A percentile compares a stretch with the other conserved stretches of the same genome.
Conservation (phyloP, 2,113 vertebrate species). For the Siniperca chuatsi region DNA sequence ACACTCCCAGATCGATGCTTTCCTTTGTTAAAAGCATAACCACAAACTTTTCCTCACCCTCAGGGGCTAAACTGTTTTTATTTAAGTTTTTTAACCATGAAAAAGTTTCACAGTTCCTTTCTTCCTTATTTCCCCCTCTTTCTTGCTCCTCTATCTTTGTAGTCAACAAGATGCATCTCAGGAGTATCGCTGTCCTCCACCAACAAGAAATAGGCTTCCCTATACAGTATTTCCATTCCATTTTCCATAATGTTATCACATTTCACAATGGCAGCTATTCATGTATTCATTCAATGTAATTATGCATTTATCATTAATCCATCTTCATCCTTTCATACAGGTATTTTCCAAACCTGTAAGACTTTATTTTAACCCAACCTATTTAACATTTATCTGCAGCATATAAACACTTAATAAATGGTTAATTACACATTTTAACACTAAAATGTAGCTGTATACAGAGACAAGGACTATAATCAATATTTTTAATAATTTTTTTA, state of each 20-base stretch:
- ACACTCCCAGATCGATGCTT: slow-evolving; percentile 56
- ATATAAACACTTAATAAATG: no score
- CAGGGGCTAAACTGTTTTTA: slow-evolving; percentile 29
- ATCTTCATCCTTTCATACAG: neutral
- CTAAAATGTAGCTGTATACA: no score
- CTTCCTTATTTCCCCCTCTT: neutral
- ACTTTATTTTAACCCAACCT: neutral
- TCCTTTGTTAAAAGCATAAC: slow-evolving; percentile 51
- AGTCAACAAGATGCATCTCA: slow-evolving; percentile 46
- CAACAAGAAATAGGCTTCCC: slow-evolving; percentile 20
- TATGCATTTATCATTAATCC: neutral
- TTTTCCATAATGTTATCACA: neutral
- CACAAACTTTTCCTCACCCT: slow-evolving; percentile 63
- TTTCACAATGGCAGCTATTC: neutral
- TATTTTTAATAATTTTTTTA: no score
- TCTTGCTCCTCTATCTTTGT: slow-evolving; percentile 39
- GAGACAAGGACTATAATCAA: no score
- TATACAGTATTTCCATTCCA: neutral
- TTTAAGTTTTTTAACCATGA: slow-evolving; percentile 19
- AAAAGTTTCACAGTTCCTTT: slow-evolving; percentile 50
- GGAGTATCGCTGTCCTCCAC: slow-evolving; percentile 18
- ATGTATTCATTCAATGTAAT: neutral
- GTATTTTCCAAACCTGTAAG: neutral
- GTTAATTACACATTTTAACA: no score
- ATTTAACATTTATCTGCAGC: no score